phyloP scores from a whole-genome alignment of 2,888 invertebrate species.

The Flexamia atlantica region DNA sequence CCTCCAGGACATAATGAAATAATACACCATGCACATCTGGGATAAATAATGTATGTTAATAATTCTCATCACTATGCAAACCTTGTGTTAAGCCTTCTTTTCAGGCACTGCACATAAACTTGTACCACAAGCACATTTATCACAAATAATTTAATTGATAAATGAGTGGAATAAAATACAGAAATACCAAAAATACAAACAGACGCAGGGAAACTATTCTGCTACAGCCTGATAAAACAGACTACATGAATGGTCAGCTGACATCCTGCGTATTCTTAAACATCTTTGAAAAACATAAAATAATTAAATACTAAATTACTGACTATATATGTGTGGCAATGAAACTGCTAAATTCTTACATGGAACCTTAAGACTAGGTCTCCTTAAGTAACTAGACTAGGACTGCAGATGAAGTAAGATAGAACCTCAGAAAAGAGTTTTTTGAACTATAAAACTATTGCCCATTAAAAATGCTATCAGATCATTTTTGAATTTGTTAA shows the following conservation, averaged over 20 bases:
- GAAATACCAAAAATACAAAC: not conserved
- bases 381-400: too few relatives aligned
- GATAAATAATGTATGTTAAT: not conserved
- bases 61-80: not conserved
- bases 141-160: not conserved
- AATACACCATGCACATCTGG: not conserved
- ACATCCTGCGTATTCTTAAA: not conserved
- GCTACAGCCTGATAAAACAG: not conserved
- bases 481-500: too few relatives aligned
- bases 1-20: not conserved
- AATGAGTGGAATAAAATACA: not conserved
- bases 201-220: constrained; percentile 30
- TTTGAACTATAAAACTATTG: too few relatives aligned
- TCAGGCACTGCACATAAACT: not conserved
- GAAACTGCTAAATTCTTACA: too few relatives aligned
- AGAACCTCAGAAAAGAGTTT: too few relatives aligned
- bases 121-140: too few relatives aligned
- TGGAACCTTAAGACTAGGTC: too few relatives aligned
- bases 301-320: not conserved
- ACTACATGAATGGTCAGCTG: not conserved
- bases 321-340: too few relatives aligned
- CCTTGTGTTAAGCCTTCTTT: constrained; percentile 39
- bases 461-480: too few relatives aligned
- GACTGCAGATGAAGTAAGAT: too few relatives aligned
- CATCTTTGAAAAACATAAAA: not conserved